phyloP scores from a whole-genome alignment of 2,113 vertebrate genomes.

The Sceloporus undulatus region DNA sequence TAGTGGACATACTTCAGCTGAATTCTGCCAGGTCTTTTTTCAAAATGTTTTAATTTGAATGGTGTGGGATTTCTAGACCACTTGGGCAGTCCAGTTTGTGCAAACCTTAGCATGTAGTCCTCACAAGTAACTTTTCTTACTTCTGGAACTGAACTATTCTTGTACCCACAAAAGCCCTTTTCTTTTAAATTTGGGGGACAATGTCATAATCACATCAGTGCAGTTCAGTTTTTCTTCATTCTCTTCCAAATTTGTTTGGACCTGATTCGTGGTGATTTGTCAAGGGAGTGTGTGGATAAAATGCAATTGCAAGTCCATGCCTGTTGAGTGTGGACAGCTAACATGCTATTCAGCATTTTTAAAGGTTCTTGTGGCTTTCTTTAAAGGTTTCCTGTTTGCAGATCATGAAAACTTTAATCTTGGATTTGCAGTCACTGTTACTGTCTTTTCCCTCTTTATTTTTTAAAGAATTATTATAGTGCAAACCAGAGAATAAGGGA shows the following conservation, averaged over 20 bases:
- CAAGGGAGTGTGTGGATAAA: not conserved
- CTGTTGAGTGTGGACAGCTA: not conserved
- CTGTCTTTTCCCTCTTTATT: not conserved
- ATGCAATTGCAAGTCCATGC: not conserved
- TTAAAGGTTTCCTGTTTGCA: not conserved
- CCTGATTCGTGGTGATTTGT: not conserved
- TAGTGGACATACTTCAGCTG: not conserved
- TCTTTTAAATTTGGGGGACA: not conserved
- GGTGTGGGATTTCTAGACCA: not conserved
- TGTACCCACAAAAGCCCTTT: not conserved
- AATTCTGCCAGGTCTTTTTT: no score
- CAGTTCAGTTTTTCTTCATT: not conserved
- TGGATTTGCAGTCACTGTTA: not conserved
- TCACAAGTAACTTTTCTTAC: not conserved
- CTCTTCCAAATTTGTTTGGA: not conserved
- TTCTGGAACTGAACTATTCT: not conserved
- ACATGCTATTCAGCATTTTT: not conserved
- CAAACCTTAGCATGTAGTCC: not conserved
- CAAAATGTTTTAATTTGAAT: not conserved
- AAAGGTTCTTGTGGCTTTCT: not conserved
- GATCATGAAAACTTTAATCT: not conserved
- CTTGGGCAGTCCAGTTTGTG: not conserved
- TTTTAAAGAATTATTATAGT: not conserved
- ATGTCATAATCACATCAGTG: not conserved
- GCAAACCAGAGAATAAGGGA: not conserved